phyloP scores from a whole-genome alignment of 2,797 vertebrate species.

The Octomys mimax region DNA sequence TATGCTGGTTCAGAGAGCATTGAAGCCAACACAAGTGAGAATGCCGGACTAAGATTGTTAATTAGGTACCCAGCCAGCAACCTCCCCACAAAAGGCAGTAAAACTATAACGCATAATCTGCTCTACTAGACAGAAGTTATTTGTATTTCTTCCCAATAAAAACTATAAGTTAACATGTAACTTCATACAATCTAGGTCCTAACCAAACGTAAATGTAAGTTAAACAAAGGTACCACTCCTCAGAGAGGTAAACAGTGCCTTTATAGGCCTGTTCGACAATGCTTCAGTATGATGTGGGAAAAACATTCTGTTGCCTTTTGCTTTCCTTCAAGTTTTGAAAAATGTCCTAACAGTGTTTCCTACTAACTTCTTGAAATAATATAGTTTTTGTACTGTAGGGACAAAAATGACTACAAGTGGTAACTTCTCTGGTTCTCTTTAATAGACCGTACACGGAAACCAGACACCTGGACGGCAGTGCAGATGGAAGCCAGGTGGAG shows the following conservation, averaged over 20 bases:
- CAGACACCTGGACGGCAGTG: constrained; percentile 89
- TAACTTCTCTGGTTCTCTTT: constrained; percentile 79
- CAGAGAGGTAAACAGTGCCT: not conserved
- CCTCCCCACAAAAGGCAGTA: not conserved
- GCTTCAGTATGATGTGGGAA: not conserved
- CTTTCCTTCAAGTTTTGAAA: not conserved
- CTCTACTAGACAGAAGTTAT: not conserved
- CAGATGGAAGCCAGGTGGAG: constrained; percentile 87
- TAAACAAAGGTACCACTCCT: not conserved
- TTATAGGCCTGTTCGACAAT: not conserved
- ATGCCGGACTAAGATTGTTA: not conserved
- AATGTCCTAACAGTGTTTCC: constrained; percentile 41
- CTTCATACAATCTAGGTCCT: not conserved
- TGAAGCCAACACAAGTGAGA: not conserved
- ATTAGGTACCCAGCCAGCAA: not conserved
- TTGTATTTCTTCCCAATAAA: constrained; percentile 53
- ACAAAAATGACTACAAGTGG: not conserved
- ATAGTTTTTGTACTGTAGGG: not conserved
- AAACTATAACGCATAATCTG: not conserved
- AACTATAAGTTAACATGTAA: not conserved
- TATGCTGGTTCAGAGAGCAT: constrained; percentile 1
- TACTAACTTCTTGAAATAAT: constrained; percentile 42
- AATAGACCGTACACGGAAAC: constrained; percentile 92
- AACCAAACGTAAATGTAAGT: not conserved
- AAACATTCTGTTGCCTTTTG: not conserved